Conservation (phyloP, 2,888 invertebrate species). For the Eilema caniola region DNA sequence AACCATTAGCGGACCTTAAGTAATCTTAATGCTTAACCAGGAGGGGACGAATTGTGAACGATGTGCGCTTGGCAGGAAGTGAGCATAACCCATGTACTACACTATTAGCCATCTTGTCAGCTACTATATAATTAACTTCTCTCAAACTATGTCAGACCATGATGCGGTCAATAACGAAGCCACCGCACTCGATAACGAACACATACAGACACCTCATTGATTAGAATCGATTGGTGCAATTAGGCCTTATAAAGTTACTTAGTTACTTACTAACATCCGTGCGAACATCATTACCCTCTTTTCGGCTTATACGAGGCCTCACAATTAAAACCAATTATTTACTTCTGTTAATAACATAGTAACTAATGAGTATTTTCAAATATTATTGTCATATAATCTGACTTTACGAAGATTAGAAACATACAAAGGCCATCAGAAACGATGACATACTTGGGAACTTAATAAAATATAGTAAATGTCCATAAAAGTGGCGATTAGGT, state of each 20-base stretch:
- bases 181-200: slow-evolving; percentile 6
- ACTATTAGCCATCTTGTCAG: background rate
- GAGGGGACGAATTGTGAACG: no score
- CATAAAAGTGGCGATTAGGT: slow-evolving; percentile 38
- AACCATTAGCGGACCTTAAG: no score
- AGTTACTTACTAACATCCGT: slow-evolving; percentile 11
- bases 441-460: slow-evolving; percentile 16
- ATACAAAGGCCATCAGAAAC: slow-evolving; percentile 9
- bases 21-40: no score
- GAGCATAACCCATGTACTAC: no score
- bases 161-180: background rate
- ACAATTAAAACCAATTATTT: slow-evolving; percentile 10
- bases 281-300: slow-evolving; percentile 15
- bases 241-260: slow-evolving; percentile 8
- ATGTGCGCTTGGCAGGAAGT: no score
- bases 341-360: background rate
- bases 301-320: background rate
- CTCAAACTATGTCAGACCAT: background rate
- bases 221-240: slow-evolving; percentile 11
- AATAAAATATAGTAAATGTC: slow-evolving; percentile 31
- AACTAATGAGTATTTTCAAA: background rate
- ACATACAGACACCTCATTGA: slow-evolving; percentile 8
- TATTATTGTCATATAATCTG: slow-evolving; percentile 13
- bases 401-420: slow-evolving; percentile 7
- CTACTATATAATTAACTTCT: background rate